phyloP scores from a whole-genome alignment of 2,888 invertebrate genomes.

The Cheilosia scutellata region DNA sequence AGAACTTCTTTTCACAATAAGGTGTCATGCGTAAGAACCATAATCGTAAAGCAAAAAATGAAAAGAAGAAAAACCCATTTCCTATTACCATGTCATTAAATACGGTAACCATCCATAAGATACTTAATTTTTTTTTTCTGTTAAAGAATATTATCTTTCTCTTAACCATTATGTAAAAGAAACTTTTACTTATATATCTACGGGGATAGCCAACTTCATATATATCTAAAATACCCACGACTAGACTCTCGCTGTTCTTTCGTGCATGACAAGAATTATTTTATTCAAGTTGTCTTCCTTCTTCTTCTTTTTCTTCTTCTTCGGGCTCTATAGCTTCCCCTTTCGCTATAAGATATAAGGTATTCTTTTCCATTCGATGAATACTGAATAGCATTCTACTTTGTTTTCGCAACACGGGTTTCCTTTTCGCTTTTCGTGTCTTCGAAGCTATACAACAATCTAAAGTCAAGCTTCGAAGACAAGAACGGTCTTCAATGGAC shows the following conservation, averaged over 20 bases:
- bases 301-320: constrained; percentile 9
- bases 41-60: neutral
- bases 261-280: constrained; percentile 62
- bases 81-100: constrained; percentile 54
- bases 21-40: constrained; percentile 24
- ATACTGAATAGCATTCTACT: constrained; percentile 29
- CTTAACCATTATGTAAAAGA: constrained; percentile 25
- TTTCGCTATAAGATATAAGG: neutral
- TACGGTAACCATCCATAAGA: constrained; percentile 57
- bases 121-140: neutral
- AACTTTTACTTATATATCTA: constrained; percentile 47
- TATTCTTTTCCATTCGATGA: constrained; percentile 12
- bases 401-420: constrained; percentile 46
- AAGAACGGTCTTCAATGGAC: neutral
- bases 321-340: neutral
- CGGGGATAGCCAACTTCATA: neutral
- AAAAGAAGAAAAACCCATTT: constrained; percentile 36
- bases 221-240: constrained; percentile 1
- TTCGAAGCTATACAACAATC: constrained; percentile 15
- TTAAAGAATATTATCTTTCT: constrained; percentile 29
- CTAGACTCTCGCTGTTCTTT: constrained; percentile 57
- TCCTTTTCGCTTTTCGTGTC: constrained; percentile 44
- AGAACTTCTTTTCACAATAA: neutral
- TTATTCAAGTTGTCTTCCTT: constrained; percentile 24
- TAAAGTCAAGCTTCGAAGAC: constrained; percentile 29